Base-by-base conservation (phyloP, 2,888 invertebrate species). In the Ophion ventricosus region DNA sequence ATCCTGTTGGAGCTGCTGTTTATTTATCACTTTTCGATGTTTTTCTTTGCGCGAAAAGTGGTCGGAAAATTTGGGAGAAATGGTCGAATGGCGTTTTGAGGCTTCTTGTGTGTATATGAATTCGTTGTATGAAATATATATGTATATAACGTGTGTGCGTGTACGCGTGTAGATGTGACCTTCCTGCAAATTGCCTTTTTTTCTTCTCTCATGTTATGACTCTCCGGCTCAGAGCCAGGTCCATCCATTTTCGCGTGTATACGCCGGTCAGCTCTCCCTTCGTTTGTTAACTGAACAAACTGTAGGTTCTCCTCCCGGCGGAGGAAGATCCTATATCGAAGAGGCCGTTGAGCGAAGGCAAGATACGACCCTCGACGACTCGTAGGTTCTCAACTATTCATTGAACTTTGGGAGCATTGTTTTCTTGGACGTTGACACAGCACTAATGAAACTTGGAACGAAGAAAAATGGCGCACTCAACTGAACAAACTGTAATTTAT, bases 271-370 rank as follows among this genome's bases (percentile, higher is more conserved):
- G 57, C 67, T 63, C 70, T 78, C 63, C 54, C 49, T 63, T 29
- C 66, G 59, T 49, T 57, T 66, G 59, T 80, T 29, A 73, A 74
- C 74, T 80, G 72, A 80, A 74, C 73, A 80, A 80, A 74, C 80
- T 74, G 20, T 57, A 49, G 26, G 67, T 49, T 17, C 20, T 66
- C 59, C 59, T 67, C 49, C 23, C 26, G 73, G 56, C 23, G 26
- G 43, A 63, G 49, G 59, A 20, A 43, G 49, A 49, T 49, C 49
- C 29, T 57, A 43, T 43, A 35, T 57, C 20, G 26, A 11, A 57
- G 26, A 40, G 61, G 59, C 40, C 14, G 14, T 43, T 4, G 20
- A 25, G n/a, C n/a, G 67, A 74, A 20, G 29, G 73, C 59, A 73
- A 61, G 67, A 67, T n/a, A n/a, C 64, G 66, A 74, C 25, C 57